phyloP scores from a whole-genome alignment of 2,113 vertebrate genomes.

The Capreolus pygargus region DNA sequence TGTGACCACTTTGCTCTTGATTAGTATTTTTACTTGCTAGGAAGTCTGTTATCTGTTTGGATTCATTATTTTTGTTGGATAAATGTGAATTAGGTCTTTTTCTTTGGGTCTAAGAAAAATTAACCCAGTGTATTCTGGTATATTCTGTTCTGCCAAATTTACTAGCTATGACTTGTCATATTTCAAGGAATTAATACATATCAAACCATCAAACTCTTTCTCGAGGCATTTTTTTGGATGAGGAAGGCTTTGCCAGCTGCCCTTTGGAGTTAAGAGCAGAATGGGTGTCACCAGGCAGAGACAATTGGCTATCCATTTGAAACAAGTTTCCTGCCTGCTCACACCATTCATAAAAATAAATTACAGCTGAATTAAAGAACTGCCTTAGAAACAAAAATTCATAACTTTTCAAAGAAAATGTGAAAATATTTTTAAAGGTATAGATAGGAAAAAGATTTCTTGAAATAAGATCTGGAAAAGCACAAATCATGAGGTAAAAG shows the following conservation, averaged over 20 bases:
- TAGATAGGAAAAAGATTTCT: background rate
- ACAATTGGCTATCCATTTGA: background rate
- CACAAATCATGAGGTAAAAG: background rate
- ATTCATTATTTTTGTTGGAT: constrained; percentile 38
- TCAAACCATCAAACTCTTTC: constrained; percentile 64
- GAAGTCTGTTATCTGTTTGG: constrained; percentile 41
- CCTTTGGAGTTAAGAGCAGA: constrained; percentile 53
- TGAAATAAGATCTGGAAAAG: background rate
- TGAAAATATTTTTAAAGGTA: background rate
- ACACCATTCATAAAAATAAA: constrained; percentile 8
- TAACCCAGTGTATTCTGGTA: constrained; percentile 24
- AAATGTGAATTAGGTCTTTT: constrained; percentile 12
- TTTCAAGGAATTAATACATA: constrained; percentile 71
- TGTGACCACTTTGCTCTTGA: background rate
- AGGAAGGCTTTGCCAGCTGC: constrained; percentile 70
- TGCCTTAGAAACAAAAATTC: background rate
- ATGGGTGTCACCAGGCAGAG: constrained; percentile 71
- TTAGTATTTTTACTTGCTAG: constrained; percentile 25
- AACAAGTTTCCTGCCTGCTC: background rate
- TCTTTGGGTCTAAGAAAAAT: constrained; percentile 56
- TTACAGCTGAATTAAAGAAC: background rate
- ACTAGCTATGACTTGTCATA: constrained; percentile 44
- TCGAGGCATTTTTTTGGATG: constrained; percentile 53
- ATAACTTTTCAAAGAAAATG: background rate
- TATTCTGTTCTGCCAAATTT: constrained; percentile 34